Evolutionary conservation across 2,888 invertebrate species (phyloP).

Genomic region (Antitype chi): DNA sequence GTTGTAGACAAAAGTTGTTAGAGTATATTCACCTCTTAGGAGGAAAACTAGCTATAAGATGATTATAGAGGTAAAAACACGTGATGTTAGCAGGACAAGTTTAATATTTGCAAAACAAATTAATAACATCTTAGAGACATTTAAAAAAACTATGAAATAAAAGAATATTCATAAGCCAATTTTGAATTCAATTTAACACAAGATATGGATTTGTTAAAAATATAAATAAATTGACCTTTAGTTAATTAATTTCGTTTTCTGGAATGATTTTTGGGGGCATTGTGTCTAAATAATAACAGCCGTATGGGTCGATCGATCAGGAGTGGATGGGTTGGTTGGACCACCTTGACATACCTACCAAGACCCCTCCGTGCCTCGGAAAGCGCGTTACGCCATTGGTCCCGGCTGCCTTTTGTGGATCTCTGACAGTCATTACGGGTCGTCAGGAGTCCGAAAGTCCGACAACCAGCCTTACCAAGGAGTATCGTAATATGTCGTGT

Average conservation of each 20-base stretch:
- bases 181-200: not conserved
- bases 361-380: not conserved
- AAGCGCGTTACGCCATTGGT: not conserved
- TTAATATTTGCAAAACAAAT: conserved; percentile 2
- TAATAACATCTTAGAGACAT: not conserved
- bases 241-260: not conserved
- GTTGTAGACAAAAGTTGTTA: conserved; percentile 4
- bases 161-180: not conserved
- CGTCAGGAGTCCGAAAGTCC: no score
- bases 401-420: not conserved
- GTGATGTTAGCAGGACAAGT: not conserved
- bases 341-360: no score
- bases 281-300: no score
- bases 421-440: not conserved
- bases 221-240: not conserved
- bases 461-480: not conserved
- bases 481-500: no score
- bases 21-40: conserved; percentile 31
- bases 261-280: not conserved
- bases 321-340: no score
- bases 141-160: not conserved
- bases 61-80: conserved; percentile 4
- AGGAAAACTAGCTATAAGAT: not conserved
- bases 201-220: conserved; percentile 3
- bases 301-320: no score